Conservation (phyloP, 2,113 vertebrate species). For the Amphiprion ocellaris region DNA sequence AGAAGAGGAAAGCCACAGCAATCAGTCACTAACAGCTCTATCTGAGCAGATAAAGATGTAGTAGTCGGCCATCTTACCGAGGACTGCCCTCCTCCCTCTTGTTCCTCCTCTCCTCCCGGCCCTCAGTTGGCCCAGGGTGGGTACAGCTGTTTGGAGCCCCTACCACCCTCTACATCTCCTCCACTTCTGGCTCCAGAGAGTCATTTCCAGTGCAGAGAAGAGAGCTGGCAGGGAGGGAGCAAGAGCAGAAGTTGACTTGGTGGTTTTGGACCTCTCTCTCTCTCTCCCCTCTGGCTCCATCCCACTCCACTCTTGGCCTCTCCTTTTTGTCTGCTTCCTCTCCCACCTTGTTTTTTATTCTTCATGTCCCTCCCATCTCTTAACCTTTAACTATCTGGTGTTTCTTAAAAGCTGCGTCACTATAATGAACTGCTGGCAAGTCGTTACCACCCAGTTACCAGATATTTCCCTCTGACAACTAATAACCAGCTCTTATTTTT, state of each 20-base stretch:
- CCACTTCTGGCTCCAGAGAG: conserved; percentile 65
- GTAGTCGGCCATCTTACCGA: conserved; percentile 11
- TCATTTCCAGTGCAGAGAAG: conserved; percentile 68
- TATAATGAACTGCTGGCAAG: conserved; percentile 6
- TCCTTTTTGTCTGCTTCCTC: conserved; percentile 58
- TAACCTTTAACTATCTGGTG: conserved; percentile 35
- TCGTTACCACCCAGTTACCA: conserved; percentile 61
- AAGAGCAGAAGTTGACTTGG: conserved; percentile 32
- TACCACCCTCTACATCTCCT: conserved; percentile 16
- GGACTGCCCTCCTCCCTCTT: conserved; percentile 17
- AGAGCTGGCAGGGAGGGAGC: conserved; percentile 46
- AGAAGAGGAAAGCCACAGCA: conserved; percentile 18
- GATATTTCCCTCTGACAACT: conserved; percentile 61
- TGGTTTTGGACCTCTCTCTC: conserved; percentile 47
- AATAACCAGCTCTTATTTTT: conserved; percentile 50
- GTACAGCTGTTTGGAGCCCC: conserved; percentile 63
- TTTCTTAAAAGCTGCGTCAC: conserved; percentile 44
- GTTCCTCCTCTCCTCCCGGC: not conserved
- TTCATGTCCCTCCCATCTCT: not conserved
- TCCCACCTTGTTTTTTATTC: conserved; percentile 24
- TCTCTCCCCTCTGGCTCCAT: conserved; percentile 25
- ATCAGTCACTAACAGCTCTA: conserved; percentile 20
- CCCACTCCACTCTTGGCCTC: conserved; percentile 46
- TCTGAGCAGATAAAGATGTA: conserved; percentile 46
- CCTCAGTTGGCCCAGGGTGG: conserved; percentile 37